These are phyloP conservation scores for Scomberomorus guttatus DNA, from an alignment of 2,797 vertebrate species.

Conservation along the genomic window DNA sequence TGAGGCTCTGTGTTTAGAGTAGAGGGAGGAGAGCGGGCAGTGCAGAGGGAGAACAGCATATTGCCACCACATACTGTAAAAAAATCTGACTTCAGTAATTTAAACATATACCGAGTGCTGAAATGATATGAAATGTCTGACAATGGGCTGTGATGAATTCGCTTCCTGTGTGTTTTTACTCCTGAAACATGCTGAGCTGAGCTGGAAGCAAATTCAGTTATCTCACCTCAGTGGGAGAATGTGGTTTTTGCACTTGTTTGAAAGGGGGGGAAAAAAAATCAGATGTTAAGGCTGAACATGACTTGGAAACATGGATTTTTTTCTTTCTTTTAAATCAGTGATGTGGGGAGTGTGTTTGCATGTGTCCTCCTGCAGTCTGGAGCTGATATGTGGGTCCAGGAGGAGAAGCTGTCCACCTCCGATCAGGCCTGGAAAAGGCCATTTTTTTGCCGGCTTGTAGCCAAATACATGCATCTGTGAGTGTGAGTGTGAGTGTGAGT, in stretches of 20 bases:
- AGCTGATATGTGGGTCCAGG: conserved; percentile 34
- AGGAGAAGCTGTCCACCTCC: conserved; percentile 53
- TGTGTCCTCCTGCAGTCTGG: conserved; percentile 23
- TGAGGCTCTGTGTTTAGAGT: conserved; percentile 46
- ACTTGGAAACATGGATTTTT: background rate
- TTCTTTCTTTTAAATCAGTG: conserved; percentile 14
- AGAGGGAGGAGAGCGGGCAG: conserved; percentile 24
- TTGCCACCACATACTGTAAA: conserved; percentile 18
- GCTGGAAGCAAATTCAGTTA: conserved; percentile 12
- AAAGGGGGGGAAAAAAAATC: background rate
- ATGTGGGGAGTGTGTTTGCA: conserved; percentile 12
- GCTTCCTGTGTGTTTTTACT: conserved; percentile 24
- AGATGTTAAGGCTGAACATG: background rate
- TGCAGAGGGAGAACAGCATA: conserved; percentile 48
- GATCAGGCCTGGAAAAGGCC: conserved; percentile 51
- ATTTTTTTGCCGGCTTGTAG: conserved; percentile 53
- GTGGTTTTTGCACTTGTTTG: conserved; percentile 3
- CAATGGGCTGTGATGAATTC: background rate
- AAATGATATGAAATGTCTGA: conserved; percentile 29
- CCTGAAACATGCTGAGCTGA: conserved; percentile 21
- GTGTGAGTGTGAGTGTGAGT: conserved; percentile 34
- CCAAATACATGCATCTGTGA: conserved; percentile 31
- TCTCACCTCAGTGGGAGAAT: background rate
- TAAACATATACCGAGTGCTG: conserved; percentile 12
- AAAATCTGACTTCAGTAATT: conserved; percentile 30